Evolutionary conservation across 92 coral and sea anemone species (phyloP), one percentile per base, ranked within the genome.

Genomic region (Palythoa grandiflora): DNA sequence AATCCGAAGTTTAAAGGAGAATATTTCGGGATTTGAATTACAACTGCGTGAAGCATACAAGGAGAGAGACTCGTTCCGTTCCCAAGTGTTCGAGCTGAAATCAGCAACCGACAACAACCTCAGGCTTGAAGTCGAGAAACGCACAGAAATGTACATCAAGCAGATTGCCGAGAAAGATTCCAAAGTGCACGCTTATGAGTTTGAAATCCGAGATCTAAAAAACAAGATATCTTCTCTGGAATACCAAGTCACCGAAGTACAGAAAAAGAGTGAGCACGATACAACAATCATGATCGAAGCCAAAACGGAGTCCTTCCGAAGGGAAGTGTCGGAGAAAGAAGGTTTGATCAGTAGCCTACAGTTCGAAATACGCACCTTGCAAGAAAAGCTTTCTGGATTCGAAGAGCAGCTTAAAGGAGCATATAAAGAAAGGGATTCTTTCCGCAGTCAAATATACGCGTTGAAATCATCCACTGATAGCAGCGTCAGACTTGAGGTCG

Each of bases 371-470:
- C 73, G 57, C 6, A 6, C 38, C 40, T 36, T 80, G 74, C 63
- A 21, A 14, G 85, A 80, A 59, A 80, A 63, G 38, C 19, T 80
- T 21, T 65, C 73, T 40, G 85, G 85, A 50, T 44, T 89, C 40
- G 83, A 89, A 71, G 86, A 85, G 38, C 87, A 89, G 47, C 76
- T 77, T 36, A 77, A 80, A 54, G 89, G 79, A 5, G 89, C 87
- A 21, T 78, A 83, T 73, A 84, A 72, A 39, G 92, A 89, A 63
- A 70, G 86, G 55, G 89, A 89, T 85, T 77, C 92, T 74, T 78
- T 89, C 44, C 89, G 87, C 61, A 77, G 53, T 15, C 89, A 89
- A 50, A 76, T 89, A 12, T 86, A 79, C 63, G 84, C 80, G 53
- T 7, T 78, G 11, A 77, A 44, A 21, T 83, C 86, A 20, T 84